These are phyloP conservation scores for Temnothorax rugatulus DNA, from an alignment of 2,888 invertebrate species.

Conservation along the genomic window DNA sequence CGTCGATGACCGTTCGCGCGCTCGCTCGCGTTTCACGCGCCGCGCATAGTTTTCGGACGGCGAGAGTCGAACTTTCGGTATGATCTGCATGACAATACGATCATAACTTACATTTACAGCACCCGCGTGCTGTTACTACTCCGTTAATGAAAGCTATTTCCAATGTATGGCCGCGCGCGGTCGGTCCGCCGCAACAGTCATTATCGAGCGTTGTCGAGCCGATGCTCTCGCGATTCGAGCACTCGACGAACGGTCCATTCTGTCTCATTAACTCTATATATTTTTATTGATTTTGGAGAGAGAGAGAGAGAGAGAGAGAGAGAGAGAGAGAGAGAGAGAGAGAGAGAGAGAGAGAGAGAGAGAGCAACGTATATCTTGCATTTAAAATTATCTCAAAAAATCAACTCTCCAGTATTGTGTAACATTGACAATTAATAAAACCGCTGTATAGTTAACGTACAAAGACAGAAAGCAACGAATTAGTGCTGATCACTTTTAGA, in stretches of 20 bases:
- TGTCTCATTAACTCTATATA: conserved; percentile 8
- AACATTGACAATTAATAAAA: conserved; percentile 3
- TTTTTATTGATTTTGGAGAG: conserved; percentile 4
- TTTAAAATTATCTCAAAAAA: background rate
- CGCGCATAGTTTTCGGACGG: conserved; percentile 55
- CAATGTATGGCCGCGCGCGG: conserved; percentile 19
- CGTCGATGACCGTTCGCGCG: background rate
- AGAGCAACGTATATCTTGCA: background rate
- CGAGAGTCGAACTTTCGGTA: conserved; percentile 57
- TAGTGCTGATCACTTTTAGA: background rate
- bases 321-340: background rate
- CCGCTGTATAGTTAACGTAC: background rate
- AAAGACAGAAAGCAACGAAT: background rate
- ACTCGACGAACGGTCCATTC: background rate
- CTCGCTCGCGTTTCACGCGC: conserved; percentile 28
- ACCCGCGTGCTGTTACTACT: conserved; percentile 28
- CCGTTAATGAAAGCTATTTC: conserved; percentile 58
- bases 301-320: too few species aligned
- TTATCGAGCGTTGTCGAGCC: conserved; percentile 26
- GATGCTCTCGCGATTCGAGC: conserved; percentile 6
- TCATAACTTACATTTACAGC: conserved; percentile 59
- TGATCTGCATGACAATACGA: conserved; percentile 64
- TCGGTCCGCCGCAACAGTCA: background rate
- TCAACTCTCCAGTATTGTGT: background rate
- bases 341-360: too few species aligned